These are phyloP conservation scores for Cheirogaleus major DNA, from an alignment of 2,797 vertebrate species.

Conservation along the genomic window DNA sequence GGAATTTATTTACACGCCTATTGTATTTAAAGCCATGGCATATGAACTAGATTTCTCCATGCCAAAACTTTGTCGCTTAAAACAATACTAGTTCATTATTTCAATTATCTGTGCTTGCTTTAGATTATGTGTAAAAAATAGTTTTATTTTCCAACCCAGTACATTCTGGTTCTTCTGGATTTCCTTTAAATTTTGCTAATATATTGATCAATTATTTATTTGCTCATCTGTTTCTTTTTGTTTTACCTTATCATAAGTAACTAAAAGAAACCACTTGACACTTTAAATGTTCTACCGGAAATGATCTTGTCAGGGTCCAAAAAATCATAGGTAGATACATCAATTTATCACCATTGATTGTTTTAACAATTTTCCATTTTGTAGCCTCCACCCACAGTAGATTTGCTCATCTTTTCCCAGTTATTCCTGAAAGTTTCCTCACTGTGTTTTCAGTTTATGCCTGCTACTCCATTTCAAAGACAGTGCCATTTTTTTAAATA, in stretches of 20 bases:
- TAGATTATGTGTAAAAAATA: not conserved
- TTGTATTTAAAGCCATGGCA: not conserved
- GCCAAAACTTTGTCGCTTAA: not conserved
- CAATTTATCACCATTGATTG: not conserved
- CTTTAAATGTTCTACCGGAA: not conserved
- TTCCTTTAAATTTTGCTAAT: not conserved
- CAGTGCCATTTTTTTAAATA: not conserved
- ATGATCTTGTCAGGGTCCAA: not conserved
- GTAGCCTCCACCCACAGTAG: not conserved
- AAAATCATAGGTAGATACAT: not conserved
- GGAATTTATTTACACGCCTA: not conserved
- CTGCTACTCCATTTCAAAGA: not conserved
- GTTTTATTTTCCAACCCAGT: not conserved
- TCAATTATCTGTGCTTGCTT: not conserved
- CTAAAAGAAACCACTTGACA: not conserved
- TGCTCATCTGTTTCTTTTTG: not conserved
- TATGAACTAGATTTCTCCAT: not conserved
- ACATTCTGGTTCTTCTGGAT: not conserved
- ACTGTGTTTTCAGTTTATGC: not conserved
- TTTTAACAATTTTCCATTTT: not conserved
- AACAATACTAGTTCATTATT: not conserved
- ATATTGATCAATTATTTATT: not conserved
- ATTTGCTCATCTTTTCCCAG: not conserved
- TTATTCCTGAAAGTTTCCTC: not conserved
- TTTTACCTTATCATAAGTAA: not conserved